Evolutionary conservation across 2,113 vertebrate species (phyloP), one percentile per base, ranked within the genome.

Genomic region (Orientallactaga bullata): DNA sequence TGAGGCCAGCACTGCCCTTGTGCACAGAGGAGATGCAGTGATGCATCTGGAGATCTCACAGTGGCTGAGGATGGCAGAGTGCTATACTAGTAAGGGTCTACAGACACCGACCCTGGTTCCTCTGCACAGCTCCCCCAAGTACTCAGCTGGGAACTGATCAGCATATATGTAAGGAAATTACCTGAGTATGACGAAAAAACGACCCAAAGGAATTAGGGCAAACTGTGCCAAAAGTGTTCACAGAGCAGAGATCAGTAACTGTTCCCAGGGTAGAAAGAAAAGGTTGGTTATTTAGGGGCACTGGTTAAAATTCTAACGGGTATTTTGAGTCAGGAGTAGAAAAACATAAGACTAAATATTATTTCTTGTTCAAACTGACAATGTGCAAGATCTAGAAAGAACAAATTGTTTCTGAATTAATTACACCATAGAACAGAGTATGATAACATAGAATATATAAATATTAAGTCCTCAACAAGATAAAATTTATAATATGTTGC

Each of bases 1-100:
- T 5, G 4, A 65, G n/a, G 8, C 13, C 21, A 37, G 39, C 8
- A n/a, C 9, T 18, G 3, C 3, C 30, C 30, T 30, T 7, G 1
- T 32, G 28, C 69, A 63, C 21, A 61, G 12, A 51, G 17, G 20
- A 47, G 35, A 84, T 23, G 39, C 32, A 58, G 65, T 39, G 71
- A 16, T n/a, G 42, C 65, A 16, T n/a, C 42, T 90, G 42, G 58
- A 66, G 65, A 85, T 32, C 20, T n/a, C 47, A 58, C 16, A 2
- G 30, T 9, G 13, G 80, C 55, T 78, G 21, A 73, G 28, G n/a
- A 26, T 65, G 66, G 39, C 66, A 85, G 81, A 35, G 16, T 32
- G 39, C 51, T 30, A 5, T 42, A 73, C 39, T 5, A 80, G 51
- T 68, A 37, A 84, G 21, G 1, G 60, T 16, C 42, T 47, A 2